These are phyloP conservation scores for Erinaceus europaeus DNA, from an alignment of 2,113 vertebrate species.

Conservation along the genomic window DNA sequence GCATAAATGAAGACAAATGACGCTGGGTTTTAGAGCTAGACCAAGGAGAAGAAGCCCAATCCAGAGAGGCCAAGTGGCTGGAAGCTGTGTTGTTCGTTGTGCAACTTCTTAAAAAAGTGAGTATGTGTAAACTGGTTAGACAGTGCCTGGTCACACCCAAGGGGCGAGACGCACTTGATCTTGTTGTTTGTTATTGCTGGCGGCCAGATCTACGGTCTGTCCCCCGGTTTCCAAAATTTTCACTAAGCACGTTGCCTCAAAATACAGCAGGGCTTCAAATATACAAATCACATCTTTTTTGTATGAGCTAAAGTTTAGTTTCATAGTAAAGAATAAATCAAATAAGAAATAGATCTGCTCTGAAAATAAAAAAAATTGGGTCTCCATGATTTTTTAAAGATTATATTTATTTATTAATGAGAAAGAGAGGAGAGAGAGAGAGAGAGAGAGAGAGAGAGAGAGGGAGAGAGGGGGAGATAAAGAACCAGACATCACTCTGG, in stretches of 20 bases:
- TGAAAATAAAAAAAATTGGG: background rate
- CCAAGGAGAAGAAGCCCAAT: background rate
- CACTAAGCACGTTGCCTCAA: background rate
- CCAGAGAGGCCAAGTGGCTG: background rate
- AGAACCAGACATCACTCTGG: too few species aligned
- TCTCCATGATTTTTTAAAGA: too few species aligned
- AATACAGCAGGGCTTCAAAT: background rate
- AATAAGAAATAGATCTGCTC: background rate
- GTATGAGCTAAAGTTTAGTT: background rate
- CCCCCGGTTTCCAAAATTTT: background rate
- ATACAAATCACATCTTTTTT: background rate
- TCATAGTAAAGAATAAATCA: background rate
- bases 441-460: too few species aligned
- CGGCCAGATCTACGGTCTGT: background rate
- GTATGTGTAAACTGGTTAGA: background rate
- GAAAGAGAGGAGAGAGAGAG: too few species aligned
- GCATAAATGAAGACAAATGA: constrained; percentile 33
- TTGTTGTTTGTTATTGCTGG: background rate
- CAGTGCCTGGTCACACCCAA: background rate
- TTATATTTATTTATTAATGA: too few species aligned
- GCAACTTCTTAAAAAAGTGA: background rate
- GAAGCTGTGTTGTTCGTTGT: background rate
- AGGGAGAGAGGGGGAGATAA: too few species aligned
- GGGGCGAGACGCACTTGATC: background rate
- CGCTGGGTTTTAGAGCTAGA: constrained; percentile 13